Base-by-base conservation (phyloP, 1,140 invertebrate species). In the Spodoptera litura region DNA sequence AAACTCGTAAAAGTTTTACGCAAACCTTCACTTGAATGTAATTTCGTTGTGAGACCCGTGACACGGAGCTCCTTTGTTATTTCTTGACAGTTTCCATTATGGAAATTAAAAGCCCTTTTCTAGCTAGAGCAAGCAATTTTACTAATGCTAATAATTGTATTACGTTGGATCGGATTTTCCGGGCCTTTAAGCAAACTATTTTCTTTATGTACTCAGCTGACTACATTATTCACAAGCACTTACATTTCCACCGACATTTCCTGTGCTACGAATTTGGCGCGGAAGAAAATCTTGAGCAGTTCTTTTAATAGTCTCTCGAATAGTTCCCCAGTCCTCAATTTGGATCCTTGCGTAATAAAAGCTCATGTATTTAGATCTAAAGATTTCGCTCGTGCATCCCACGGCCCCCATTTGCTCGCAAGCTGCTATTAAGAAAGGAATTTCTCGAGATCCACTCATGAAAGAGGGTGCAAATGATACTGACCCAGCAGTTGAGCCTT, bases 331-430 rank as follows among this genome's bases (percentile, higher is more conserved):
- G 56, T 8, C 38, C 27, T 25, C 58, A 74, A 74, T 61, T 61
- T 61, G 56, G 56, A 15, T 5, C 15, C 72, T 12, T 61, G 25
- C 72, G 51, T 74, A 52, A 74, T 61, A 74, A 74, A 61, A 61
- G 44, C 56, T 74, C 72, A 74, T 51, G 72, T 74, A 74, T 74
- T 74, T 74, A 62, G 72, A 74, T 74, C 20, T 61, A 61, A 72
- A 61, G 56, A 74, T 74, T 49, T 74, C 44, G 35, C 20, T 51
- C 38, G 72, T 2, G 20, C 44, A 61, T 62, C 20, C n/a, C 52
- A 49, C 70, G 55, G 56, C 20, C 35, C 62, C 72, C 72, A 74
- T 74, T 61, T 52, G 12, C 56, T 25, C 72, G 44, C 13, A 6
- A 74, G 56, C 72, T 11, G 15, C 72, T 44, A 74, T 74, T 74